phyloP scores from a whole-genome alignment of 2,113 vertebrate genomes.

The Mesocricetus auratus region DNA sequence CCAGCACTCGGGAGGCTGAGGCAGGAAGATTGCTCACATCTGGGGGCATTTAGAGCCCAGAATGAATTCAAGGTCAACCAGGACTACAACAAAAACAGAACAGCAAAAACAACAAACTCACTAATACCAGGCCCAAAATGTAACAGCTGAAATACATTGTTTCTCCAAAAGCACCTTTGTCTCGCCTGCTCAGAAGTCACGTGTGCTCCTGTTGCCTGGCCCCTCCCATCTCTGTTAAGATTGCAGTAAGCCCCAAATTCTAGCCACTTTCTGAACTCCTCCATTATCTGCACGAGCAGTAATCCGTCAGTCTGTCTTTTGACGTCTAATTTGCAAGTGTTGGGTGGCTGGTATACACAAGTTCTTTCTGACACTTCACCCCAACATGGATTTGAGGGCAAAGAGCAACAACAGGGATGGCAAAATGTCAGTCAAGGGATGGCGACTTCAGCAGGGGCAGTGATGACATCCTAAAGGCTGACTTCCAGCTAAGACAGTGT shows the following conservation, averaged over 20 bases:
- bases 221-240: neutral
- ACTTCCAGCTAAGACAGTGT: neutral
- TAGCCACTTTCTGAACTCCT: neutral
- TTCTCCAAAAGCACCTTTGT: neutral
- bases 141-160: neutral
- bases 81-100: neutral
- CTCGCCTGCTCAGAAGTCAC: neutral
- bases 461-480: neutral
- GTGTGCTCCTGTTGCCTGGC: neutral
- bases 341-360: neutral
- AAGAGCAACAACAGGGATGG: neutral
- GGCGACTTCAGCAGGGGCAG: accelerated
- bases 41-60: neutral
- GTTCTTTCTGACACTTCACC: neutral
- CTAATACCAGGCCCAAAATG: neutral
- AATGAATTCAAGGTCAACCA: neutral
- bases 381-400: too few relatives aligned
- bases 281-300: too few relatives aligned
- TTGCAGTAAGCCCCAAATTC: neutral
- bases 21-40: neutral
- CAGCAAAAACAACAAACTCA: neutral
- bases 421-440: neutral
- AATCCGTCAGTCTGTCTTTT: neutral
- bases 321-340: neutral
- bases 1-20: neutral